Base-by-base conservation (phyloP, 2,888 invertebrate genomes). In the Cyclophora punctaria region DNA sequence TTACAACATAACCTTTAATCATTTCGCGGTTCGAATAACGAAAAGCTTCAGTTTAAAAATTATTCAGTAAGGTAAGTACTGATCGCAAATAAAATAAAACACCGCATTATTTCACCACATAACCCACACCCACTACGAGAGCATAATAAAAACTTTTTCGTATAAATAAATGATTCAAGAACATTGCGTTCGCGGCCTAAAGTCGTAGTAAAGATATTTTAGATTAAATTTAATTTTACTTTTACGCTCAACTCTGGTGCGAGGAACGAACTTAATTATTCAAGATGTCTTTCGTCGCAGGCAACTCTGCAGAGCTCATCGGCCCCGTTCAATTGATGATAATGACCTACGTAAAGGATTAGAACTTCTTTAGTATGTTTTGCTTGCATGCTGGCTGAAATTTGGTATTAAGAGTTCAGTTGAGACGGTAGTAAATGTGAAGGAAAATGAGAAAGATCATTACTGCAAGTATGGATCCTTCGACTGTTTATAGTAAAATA, bases 81-180 rank as follows among this genome's bases (percentile, higher is more conserved):
- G 20, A 20, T 20, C 20, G 20, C 20, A 20, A 20, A 20, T 20
- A 20, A 20, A 20, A 20, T 20, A 20, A 20, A 20, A 20, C 1
- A 1, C 1, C 20, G 20, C 20, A 20, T 20, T 20, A 20, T 20
- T 20, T 20, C 20, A 20, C 20, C 20, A 20, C 20, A 20, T 58
- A 51, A 3, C 7, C 49, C 46, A 5, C 4, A 35, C 45, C 42
- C 35, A 59, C 51, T 52, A 47, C 63, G 60, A 56, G 55, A 56
- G 60, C 57, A 67, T 62, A 73, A 69, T 73, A 71, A 68, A 74
- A 75, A 75, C 64, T 72, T 75, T 72, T 67, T 67, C 64, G 57
- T 59, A 67, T 67, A 67, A 69, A 73, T 75, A 73, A 73, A 75
- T 75, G 68, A 73, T 70, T 69, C 64, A 66, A 57, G 59, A 63